These are phyloP conservation scores for Triplophysa bombifrons DNA, from an alignment of 2,797 vertebrate genomes.

Conservation along the genomic window DNA sequence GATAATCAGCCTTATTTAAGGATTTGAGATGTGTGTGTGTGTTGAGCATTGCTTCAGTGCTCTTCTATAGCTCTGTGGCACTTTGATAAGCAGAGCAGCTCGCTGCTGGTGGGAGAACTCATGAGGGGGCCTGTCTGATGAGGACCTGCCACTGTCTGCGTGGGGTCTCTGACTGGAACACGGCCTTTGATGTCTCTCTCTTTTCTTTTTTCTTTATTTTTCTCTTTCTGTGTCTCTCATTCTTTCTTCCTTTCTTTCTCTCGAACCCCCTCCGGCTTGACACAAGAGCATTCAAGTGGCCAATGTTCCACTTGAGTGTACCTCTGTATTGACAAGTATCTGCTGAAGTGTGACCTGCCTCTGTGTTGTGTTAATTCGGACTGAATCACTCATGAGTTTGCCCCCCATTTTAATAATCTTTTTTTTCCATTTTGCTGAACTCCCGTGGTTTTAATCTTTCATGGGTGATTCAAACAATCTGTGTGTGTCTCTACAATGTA, in stretches of 20 bases:
- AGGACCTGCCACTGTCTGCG: slow-evolving; percentile 64
- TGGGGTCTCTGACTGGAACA: slow-evolving; percentile 57
- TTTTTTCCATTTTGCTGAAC: slow-evolving; percentile 37
- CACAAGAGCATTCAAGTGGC: slow-evolving; percentile 45
- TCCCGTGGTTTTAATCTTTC: slow-evolving; percentile 40
- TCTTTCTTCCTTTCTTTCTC: slow-evolving; percentile 62
- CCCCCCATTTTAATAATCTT: slow-evolving; percentile 72
- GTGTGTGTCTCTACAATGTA: not conserved
- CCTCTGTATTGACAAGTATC: slow-evolving; percentile 46
- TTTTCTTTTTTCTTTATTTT: slow-evolving; percentile 40
- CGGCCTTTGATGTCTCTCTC: slow-evolving; percentile 78
- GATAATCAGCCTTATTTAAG: slow-evolving; percentile 69
- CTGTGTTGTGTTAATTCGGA: slow-evolving; percentile 52
- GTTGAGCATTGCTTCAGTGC: slow-evolving; percentile 66
- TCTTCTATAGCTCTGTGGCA: slow-evolving; percentile 60
- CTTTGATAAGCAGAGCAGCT: slow-evolving; percentile 79
- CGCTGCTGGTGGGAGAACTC: slow-evolving; percentile 71
- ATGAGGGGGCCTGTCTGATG: slow-evolving; percentile 76
- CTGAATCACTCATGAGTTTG: slow-evolving; percentile 63
- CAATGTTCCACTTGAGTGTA: slow-evolving; percentile 50
- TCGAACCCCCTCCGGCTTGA: slow-evolving; percentile 52
- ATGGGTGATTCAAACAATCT: slow-evolving; percentile 33
- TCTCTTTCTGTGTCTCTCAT: slow-evolving; percentile 48
- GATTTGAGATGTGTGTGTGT: slow-evolving; percentile 52
- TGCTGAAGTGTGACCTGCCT: slow-evolving; percentile 49